Evolutionary conservation across 37 sponge, comb jelly and placozoan species (phyloP), one percentile per base, ranked within the genome.

Genomic region (Hormiphora californensis): DNA sequence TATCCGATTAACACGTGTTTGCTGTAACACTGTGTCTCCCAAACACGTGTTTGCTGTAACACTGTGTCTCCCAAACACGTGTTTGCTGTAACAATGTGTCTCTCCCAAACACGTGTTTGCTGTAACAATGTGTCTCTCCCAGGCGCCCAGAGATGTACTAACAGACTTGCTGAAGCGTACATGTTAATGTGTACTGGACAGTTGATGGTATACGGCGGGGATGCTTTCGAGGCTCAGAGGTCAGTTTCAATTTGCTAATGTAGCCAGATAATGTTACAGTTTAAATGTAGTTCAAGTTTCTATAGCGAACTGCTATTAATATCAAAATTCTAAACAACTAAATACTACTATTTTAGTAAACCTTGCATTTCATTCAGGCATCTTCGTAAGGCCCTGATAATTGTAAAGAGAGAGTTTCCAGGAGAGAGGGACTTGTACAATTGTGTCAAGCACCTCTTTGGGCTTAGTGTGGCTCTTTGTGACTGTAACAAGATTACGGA

Each of bases 181-280:
- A 65, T 65, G 67, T 39, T 65, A 8, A 35, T 65, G 30, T 65
- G 67, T 33, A 25, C 35, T 35, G 67, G 67, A 34, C 67, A 65
- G 17, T 39, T 65, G 38, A 65, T 65, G 67, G 28, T 65, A 2
- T 65, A 65, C 17, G 67, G 67, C 9, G 67, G 67, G 17, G 67
- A 65, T 32, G 32, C 17, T 39, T 65, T 65, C 28, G 67, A 65
- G 28, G 67, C 67, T 34, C 67, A 65, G 67, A 65, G 67, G 67
- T 65, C 7, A 19, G 36, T 11, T 28, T 19, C 61, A 5, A 30
- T 17, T 49, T 49, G 9, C 53, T 9, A 49, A 9, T 49, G 9
- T 49, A 17, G 9, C 15, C 15, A 49, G 9, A 17, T 49, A 15
- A 17, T 49, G 53, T 9, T n/a, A 49, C 53, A 49, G 15, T 49